Conservation (phyloP, 2,888 invertebrate genomes). For the Chrysodeixis includens region DNA sequence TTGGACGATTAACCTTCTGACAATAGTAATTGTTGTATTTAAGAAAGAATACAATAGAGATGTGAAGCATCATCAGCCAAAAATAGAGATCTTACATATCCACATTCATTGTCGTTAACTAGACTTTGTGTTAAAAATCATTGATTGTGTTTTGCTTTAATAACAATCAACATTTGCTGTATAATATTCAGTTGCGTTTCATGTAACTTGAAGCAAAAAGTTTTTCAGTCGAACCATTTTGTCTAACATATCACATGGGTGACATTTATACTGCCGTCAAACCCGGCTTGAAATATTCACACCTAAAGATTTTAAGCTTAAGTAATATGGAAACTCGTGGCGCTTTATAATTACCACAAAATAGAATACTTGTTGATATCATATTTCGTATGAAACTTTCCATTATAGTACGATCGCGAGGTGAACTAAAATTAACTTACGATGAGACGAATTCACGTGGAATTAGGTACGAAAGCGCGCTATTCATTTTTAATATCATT, state of each 20-base stretch:
- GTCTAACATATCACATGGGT: not conserved
- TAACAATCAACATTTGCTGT: not conserved
- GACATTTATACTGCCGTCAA: not conserved
- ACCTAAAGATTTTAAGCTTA: slow-evolving; percentile 15
- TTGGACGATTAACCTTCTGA: slow-evolving; percentile 70
- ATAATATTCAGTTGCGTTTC: not conserved
- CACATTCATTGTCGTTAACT: not conserved
- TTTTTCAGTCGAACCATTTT: not conserved
- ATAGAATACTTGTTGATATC: slow-evolving; percentile 53
- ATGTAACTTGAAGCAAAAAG: not conserved
- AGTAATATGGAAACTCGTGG: slow-evolving; percentile 31
- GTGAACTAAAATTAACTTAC: slow-evolving; percentile 76
- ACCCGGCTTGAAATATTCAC: slow-evolving; percentile 16
- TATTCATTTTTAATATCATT: slow-evolving; percentile 53
- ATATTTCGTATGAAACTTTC: slow-evolving; percentile 70
- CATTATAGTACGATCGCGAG: slow-evolving; percentile 73
- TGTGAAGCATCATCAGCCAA: not conserved
- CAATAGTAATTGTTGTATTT: slow-evolving; percentile 45
- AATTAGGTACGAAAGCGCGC: slow-evolving; percentile 63
- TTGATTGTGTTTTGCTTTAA: not conserved
- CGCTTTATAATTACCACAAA: slow-evolving; percentile 41
- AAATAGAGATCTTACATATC: not conserved
- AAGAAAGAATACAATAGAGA: slow-evolving; percentile 32
- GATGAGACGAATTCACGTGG: slow-evolving; percentile 72
- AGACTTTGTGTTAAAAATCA: not conserved